These are phyloP conservation scores for Phalacrocorax aristotelis DNA, from an alignment of 2,113 vertebrate genomes.

Conservation along the genomic window DNA sequence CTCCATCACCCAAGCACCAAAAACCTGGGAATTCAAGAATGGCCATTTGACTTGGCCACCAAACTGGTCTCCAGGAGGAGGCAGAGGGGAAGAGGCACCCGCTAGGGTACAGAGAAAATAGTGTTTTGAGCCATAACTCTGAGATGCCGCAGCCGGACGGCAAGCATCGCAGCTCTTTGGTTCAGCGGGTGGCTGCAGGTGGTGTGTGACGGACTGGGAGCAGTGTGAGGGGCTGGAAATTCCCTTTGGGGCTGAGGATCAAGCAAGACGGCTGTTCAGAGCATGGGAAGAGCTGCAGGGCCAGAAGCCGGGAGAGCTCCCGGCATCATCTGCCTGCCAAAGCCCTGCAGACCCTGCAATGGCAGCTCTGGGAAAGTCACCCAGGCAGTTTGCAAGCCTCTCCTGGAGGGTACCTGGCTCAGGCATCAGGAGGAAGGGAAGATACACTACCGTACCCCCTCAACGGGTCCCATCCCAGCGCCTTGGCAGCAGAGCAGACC, in stretches of 20 bases:
- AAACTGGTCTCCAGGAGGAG: neutral
- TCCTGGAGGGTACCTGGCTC: neutral
- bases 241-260: conserved; percentile 1
- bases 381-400: neutral
- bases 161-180: neutral
- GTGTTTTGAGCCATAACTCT: neutral
- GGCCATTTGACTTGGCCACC: no score
- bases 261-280: neutral
- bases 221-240: neutral
- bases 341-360: neutral
- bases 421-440: neutral
- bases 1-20: neutral
- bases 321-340: neutral
- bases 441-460: rapidly evolving
- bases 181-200: neutral
- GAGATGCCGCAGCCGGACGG: rapidly evolving
- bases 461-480: rapidly evolving
- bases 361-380: neutral
- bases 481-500: neutral
- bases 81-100: neutral
- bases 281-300: neutral
- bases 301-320: neutral
- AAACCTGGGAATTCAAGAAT: no score
- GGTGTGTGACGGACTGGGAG: neutral
- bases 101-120: neutral